Conservation (phyloP, 2,113 vertebrate genomes). For the Daboia siamensis region DNA sequence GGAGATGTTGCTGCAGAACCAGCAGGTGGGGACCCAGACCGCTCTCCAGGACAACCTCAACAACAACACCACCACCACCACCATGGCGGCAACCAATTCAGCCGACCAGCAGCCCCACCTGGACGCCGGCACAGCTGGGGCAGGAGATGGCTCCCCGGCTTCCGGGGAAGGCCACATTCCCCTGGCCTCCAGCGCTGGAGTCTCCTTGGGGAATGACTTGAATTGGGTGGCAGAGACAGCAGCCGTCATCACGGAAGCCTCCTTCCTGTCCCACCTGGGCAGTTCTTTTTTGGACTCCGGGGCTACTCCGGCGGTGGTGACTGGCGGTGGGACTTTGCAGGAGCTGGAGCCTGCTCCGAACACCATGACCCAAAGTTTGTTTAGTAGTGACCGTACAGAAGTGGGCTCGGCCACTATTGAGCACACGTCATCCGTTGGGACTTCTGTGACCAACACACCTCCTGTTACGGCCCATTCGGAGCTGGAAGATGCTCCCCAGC, state of each 20-base stretch:
- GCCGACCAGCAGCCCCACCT: slow-evolving; percentile 21
- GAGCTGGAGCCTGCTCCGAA: neutral
- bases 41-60: slow-evolving; percentile 92
- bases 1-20: slow-evolving; percentile 94
- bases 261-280: slow-evolving; percentile 73
- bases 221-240: slow-evolving; percentile 89
- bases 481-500: neutral
- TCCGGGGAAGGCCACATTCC: slow-evolving; percentile 50
- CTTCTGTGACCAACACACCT: neutral
- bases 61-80: slow-evolving; percentile 79
- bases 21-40: slow-evolving; percentile 84
- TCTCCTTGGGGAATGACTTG: slow-evolving; percentile 61
- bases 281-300: slow-evolving; percentile 60
- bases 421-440: slow-evolving; percentile 25
- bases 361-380: slow-evolving; percentile 60
- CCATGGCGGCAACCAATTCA: rapidly evolving
- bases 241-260: slow-evolving; percentile 81
- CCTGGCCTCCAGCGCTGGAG: neutral
- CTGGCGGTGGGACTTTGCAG: slow-evolving; percentile 5
- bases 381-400: slow-evolving; percentile 28
- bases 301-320: neutral
- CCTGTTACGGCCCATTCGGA: rapidly evolving
- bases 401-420: slow-evolving; percentile 60
- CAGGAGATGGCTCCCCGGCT: neutral
- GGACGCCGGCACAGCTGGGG: rapidly evolving